Conservation (phyloP, 1,140 invertebrate species). For the Antheraea mylitta region DNA sequence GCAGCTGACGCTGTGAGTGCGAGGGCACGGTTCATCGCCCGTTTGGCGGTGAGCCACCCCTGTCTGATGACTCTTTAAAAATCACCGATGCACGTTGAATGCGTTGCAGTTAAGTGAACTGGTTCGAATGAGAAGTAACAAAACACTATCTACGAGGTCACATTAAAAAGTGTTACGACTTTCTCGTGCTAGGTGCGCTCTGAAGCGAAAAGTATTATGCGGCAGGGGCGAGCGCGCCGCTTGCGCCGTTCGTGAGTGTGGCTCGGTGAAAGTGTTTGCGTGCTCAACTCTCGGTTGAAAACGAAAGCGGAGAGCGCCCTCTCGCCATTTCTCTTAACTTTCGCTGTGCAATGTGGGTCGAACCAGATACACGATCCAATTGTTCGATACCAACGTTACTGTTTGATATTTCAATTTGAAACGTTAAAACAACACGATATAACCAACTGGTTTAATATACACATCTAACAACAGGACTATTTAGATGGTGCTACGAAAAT, state of each 20-base stretch:
- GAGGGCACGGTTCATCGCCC: conserved; percentile 72
- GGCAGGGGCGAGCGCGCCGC: conserved; percentile 50
- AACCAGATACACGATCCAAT: conserved; percentile 65
- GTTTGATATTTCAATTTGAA: not conserved
- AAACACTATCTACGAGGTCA: conserved; percentile 72
- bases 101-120: conserved; percentile 61
- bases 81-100: conserved; percentile 34
- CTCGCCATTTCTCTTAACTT: conserved; percentile 77
- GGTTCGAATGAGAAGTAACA: conserved; percentile 68
- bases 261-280: conserved; percentile 75
- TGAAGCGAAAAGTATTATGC: conserved; percentile 67
- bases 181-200: conserved; percentile 67
- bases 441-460: no score
- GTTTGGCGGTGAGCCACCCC: conserved; percentile 42
- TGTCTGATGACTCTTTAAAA: conserved; percentile 35
- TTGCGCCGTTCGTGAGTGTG: conserved; percentile 57
- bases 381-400: conserved; percentile 44
- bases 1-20: conserved; percentile 68
- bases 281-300: conserved; percentile 67
- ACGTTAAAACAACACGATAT: not conserved
- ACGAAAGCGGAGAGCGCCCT: conserved; percentile 76
- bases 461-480: no score
- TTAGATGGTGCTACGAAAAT: no score
- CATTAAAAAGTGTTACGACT: conserved; percentile 78
- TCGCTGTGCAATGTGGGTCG: conserved; percentile 70